Conservation (phyloP, 2,888 invertebrate genomes). For the Masnerella sp. region DNA sequence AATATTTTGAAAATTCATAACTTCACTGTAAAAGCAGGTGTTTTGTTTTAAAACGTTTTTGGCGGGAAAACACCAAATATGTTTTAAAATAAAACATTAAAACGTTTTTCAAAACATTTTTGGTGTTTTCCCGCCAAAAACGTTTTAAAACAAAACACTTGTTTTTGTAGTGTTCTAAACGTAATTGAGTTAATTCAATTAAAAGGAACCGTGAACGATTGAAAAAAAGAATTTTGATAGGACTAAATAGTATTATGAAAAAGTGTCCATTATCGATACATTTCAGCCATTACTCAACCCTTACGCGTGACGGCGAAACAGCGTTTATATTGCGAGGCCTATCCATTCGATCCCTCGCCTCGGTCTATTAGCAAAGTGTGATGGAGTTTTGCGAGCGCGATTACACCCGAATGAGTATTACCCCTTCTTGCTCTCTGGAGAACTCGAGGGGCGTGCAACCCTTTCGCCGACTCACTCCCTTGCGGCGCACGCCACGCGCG, state of each 20-base stretch:
- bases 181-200: neutral
- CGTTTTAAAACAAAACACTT: no score
- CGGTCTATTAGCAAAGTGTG: conserved; percentile 78
- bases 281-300: conserved; percentile 67
- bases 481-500: conserved; percentile 60
- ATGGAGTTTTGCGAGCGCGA: conserved; percentile 79
- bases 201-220: neutral
- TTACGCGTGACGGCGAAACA: conserved; percentile 63
- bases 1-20: no score
- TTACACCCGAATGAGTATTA: conserved; percentile 78
- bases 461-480: conserved; percentile 67
- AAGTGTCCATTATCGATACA: conserved; percentile 65
- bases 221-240: conserved; percentile 16
- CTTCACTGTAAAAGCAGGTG: no score
- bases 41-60: no score
- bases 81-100: no score
- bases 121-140: no score
- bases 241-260: conserved; percentile 47
- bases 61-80: no score
- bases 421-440: conserved; percentile 64
- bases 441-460: conserved; percentile 68
- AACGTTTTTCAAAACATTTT: no score
- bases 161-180: no score
- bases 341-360: conserved; percentile 68
- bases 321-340: conserved; percentile 67